Evolutionary conservation across 2,797 vertebrate species (phyloP).

Genomic region (Enteromius unitaeniatus): DNA sequence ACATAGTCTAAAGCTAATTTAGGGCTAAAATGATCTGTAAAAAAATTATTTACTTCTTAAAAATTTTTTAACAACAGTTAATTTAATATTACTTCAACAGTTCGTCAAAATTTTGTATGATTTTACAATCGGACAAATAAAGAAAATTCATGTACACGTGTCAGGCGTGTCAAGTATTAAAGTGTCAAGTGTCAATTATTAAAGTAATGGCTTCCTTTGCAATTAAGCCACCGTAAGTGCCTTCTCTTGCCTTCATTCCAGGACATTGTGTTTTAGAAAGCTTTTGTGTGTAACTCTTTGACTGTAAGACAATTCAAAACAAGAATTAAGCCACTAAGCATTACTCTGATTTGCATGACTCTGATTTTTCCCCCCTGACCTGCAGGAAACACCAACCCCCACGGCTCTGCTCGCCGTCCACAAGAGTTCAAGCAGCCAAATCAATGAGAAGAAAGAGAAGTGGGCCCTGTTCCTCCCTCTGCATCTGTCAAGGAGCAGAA

Average conservation of each 20-base stretch:
- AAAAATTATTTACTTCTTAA: no score
- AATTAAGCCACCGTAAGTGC: conserved; percentile 21
- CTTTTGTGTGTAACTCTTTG: background rate
- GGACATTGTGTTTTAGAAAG: background rate
- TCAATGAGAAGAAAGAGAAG: conserved; percentile 83
- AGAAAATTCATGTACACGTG: background rate
- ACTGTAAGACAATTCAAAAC: conserved; percentile 19
- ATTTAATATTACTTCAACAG: background rate
- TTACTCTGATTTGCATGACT: conserved; percentile 40
- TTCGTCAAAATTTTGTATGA: background rate
- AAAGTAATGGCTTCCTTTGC: conserved; percentile 14
- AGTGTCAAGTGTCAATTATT: no score
- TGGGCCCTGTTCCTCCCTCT: conserved; percentile 78
- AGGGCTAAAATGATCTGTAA: no score
- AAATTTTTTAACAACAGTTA: background rate
- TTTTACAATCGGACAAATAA: background rate
- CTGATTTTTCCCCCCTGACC: conserved; percentile 61
- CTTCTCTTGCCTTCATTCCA: conserved; percentile 8
- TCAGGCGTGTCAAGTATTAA: no score
- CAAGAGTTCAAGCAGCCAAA: conserved; percentile 80
- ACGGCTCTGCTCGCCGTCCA: conserved; percentile 69
- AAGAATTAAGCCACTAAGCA: conserved; percentile 54
- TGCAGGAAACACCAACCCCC: conserved; percentile 72
- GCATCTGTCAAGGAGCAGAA: conserved; percentile 82
- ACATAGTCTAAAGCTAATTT: background rate